phyloP scores from a whole-genome alignment of 2,113 vertebrate genomes.

The Hirundichthys speculiger region DNA sequence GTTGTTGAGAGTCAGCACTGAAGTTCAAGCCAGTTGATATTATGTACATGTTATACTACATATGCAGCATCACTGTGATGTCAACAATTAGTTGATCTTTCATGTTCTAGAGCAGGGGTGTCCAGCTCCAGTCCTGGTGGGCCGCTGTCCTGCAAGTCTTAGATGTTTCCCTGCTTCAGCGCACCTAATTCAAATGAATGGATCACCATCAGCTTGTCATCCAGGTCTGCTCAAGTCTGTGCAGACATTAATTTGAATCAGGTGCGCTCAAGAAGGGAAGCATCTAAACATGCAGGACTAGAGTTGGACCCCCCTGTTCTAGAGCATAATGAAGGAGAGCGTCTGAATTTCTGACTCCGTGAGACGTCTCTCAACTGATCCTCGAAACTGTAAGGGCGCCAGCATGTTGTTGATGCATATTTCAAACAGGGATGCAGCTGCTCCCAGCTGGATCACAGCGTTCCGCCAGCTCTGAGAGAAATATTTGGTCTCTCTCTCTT shows the following conservation, averaged over 20 bases:
- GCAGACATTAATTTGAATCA: no score
- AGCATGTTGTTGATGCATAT: constrained; percentile 16
- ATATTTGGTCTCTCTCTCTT: constrained; percentile 48
- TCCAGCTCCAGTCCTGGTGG: no score
- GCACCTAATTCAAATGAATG: no score
- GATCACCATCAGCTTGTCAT: no score
- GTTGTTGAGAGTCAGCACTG: constrained; percentile 27
- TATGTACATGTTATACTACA: constrained; percentile 1
- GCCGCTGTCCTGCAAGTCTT: no score
- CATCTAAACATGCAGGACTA: no score
- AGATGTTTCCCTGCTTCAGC: no score
- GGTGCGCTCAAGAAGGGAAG: no score
- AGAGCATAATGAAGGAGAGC: not conserved
- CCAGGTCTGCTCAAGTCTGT: no score
- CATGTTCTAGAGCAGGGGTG: not conserved
- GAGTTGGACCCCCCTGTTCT: no score
- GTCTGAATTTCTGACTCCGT: constrained; percentile 1
- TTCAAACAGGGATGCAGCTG: constrained; percentile 56
- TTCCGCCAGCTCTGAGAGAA: constrained; percentile 50
- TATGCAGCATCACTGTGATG: not conserved
- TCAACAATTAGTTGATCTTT: not conserved
- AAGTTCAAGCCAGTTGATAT: constrained; percentile 17
- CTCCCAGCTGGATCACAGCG: constrained; percentile 55
- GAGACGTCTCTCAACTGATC: constrained; percentile 27
- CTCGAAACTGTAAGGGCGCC: constrained; percentile 3